Evolutionary conservation across 2,797 vertebrate genomes (phyloP).

Genomic region (Lemur catta): DNA sequence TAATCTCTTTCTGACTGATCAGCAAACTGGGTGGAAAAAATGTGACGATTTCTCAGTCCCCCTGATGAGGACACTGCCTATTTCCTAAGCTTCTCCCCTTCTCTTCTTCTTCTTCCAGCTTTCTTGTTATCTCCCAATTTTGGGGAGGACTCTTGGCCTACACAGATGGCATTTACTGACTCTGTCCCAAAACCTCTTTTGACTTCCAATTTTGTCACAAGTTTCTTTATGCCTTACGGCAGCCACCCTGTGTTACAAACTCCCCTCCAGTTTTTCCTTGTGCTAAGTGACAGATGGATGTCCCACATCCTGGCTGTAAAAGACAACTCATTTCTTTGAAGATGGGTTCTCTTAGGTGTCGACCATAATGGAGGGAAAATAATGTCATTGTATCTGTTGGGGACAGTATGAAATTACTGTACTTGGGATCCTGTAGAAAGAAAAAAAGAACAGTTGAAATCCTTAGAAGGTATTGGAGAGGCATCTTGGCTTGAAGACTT

Average conservation of each 20-base stretch:
- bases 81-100: not conserved
- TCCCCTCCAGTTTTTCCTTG: not conserved
- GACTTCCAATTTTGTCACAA: not conserved
- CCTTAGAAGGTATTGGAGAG: not conserved
- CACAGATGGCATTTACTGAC: not conserved
- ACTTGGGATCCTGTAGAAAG: not conserved
- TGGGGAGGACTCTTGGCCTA: not conserved
- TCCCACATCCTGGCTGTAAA: not conserved
- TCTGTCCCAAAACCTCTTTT: not conserved
- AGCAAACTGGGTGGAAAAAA: not conserved
- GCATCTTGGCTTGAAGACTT: not conserved
- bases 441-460: not conserved
- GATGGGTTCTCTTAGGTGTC: not conserved
- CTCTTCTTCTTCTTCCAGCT: not conserved
- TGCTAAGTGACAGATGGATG: slow-evolving; percentile 32
- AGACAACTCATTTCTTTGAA: not conserved
- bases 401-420: not conserved
- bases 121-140: not conserved
- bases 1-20: not conserved
- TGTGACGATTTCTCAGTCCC: not conserved
- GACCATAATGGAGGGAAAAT: not conserved
- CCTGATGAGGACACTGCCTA: not conserved
- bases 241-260: not conserved
- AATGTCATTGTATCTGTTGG: not conserved
- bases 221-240: not conserved